phyloP scores from a whole-genome alignment of 2,888 invertebrate genomes.

The Hemistola chrysoprasaria region DNA sequence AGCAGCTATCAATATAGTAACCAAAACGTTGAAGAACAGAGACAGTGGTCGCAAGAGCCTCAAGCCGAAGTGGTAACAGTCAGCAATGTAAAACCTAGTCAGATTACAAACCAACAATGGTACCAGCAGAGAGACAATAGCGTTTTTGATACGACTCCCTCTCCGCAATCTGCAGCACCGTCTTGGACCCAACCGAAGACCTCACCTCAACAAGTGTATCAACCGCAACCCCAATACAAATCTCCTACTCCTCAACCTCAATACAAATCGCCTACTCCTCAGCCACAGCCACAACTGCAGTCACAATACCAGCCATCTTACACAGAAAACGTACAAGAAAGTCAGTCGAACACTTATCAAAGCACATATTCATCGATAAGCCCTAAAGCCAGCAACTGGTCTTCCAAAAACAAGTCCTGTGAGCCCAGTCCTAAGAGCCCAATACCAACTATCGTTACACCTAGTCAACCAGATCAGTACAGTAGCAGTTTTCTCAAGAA shows the following conservation, averaged over 20 bases:
- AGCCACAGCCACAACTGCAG: slow-evolving; percentile 28
- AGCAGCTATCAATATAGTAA: slow-evolving; percentile 41
- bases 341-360: slow-evolving; percentile 37
- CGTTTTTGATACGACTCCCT: slow-evolving; percentile 50
- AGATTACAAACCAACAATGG: slow-evolving; percentile 72
- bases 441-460: slow-evolving; percentile 31
- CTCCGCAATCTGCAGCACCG: slow-evolving; percentile 31
- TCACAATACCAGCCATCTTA: slow-evolving; percentile 50
- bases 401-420: slow-evolving; percentile 27
- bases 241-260: slow-evolving; percentile 25
- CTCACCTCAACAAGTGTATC: slow-evolving; percentile 39
- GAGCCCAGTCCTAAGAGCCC: slow-evolving; percentile 39
- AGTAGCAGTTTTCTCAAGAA: slow-evolving; percentile 36
- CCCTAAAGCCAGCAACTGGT: slow-evolving; percentile 59
- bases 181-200: slow-evolving; percentile 43
- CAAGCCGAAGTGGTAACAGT: slow-evolving; percentile 69
- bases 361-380: slow-evolving; percentile 47
- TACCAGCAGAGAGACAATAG: slow-evolving; percentile 64
- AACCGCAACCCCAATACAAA: slow-evolving; percentile 36
- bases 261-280: slow-evolving; percentile 28
- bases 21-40: slow-evolving; percentile 57
- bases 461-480: slow-evolving; percentile 49
- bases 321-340: slow-evolving; percentile 49
- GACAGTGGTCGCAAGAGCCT: slow-evolving; percentile 63
- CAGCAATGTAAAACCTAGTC: slow-evolving; percentile 73